Conservation (phyloP, 2,888 invertebrate species). For the Peribatodes rhomboidaria region DNA sequence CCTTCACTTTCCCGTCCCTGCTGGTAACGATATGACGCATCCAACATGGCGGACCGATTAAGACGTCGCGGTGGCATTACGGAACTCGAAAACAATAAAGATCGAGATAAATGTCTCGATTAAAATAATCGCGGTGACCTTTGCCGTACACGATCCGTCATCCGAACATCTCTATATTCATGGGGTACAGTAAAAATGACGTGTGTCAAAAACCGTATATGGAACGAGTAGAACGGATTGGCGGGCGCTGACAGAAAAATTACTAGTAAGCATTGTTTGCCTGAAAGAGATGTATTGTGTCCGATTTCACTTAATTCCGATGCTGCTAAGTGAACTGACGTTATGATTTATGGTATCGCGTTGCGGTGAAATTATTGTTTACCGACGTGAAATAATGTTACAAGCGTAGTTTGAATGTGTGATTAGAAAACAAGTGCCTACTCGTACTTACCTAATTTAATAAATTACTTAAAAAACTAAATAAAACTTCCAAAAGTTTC, state of each 20-base stretch:
- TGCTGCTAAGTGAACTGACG: constrained; percentile 54
- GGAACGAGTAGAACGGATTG: constrained; percentile 55
- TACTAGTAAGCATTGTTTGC: constrained; percentile 69
- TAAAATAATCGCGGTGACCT: constrained; percentile 80
- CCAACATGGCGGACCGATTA: constrained; percentile 71
- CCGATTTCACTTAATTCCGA: constrained; percentile 63
- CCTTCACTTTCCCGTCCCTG: constrained; percentile 60
- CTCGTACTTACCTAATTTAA: too few relatives aligned
- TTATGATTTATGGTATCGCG: constrained; percentile 56
- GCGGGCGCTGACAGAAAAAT: constrained; percentile 72
- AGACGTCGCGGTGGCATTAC: constrained; percentile 69
- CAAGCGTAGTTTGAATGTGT: background rate
- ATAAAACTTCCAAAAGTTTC: too few relatives aligned
- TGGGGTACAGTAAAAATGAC: constrained; percentile 67
- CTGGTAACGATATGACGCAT: constrained; percentile 62
- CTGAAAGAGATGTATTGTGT: constrained; percentile 65
- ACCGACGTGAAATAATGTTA: constrained; percentile 22
- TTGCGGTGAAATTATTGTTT: constrained; percentile 53
- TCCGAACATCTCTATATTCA: constrained; percentile 72
- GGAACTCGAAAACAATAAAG: constrained; percentile 77
- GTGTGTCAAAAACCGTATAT: constrained; percentile 67
- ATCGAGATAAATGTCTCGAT: constrained; percentile 79
- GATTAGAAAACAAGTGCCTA: background rate
- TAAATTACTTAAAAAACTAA: too few relatives aligned
- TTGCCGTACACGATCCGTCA: constrained; percentile 69